These are phyloP conservation scores for Clinocottus analis DNA, from an alignment of 2,113 vertebrate species.

Conservation along the genomic window DNA sequence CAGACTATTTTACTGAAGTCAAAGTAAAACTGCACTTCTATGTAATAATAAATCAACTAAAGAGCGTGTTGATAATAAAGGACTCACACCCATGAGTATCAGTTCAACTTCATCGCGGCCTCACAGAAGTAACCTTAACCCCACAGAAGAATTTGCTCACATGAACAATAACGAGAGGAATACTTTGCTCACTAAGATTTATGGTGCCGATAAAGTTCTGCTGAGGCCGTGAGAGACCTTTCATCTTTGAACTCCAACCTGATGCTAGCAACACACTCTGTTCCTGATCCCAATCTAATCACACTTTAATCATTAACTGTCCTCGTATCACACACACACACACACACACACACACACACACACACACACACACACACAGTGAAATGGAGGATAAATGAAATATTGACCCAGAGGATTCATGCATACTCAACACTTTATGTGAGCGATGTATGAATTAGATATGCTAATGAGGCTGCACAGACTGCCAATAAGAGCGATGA, in stretches of 20 bases:
- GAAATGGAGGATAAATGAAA: constrained; percentile 65
- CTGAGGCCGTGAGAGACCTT: constrained; percentile 5
- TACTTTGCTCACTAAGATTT: constrained; percentile 28
- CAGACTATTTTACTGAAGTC: neutral
- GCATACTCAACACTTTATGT: constrained; percentile 66
- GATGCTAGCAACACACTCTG: constrained; percentile 14
- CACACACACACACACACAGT: constrained; percentile 6
- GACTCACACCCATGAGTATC: neutral
- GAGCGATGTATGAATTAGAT: constrained; percentile 66
- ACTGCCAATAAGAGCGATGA: constrained; percentile 58
- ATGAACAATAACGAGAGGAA: neutral
- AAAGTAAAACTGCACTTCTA: neutral
- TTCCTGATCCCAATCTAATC: constrained; percentile 64
- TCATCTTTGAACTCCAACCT: constrained; percentile 53
- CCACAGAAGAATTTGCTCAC: neutral
- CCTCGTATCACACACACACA: constrained; percentile 36
- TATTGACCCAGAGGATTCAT: constrained; percentile 65
- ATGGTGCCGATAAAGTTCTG: constrained; percentile 19
- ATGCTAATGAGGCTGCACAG: constrained; percentile 54
- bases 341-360: constrained; percentile 25
- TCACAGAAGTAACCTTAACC: neutral
- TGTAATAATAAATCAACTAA: neutral
- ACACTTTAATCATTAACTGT: constrained; percentile 72
- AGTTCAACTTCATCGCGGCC: neutral
- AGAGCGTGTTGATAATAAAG: neutral